Base-by-base conservation (phyloP, 2,113 vertebrate species). In the Symphodus melops region DNA sequence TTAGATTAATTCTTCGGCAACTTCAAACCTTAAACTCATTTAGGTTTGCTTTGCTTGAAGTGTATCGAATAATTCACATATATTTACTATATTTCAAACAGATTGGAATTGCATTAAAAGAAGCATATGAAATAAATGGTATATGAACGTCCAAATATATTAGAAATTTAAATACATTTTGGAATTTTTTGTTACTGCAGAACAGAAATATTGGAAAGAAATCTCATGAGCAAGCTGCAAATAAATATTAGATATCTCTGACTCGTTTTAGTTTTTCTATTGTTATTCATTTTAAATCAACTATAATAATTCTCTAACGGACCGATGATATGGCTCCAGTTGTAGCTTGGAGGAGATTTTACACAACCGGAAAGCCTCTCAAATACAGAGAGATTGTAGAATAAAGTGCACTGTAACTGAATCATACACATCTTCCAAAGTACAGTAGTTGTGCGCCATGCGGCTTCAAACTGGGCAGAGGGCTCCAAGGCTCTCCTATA, bases 321-420 rank as follows among this genome's bases (percentile, higher is more conserved):
- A 49, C 33, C 20, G 12, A 33, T 42, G 13, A n/a, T 20, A 19
- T 55, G 49, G 42, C 65, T 56, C 8, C 46, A 49, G 73, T 52
- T 57, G 55, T 62, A 52, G 36, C 49, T 72, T 66, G 52, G 20
- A 17, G n/a, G 20, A 56, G 52, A 58, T 78, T 39, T 64, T 59
- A 77, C 62, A 60, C 59, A 59, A 58, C 71, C 63, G 58, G 41
- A 62, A 62, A 76, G 68, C 65, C 68, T 71, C 25, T 23, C 46
- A 60, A 74, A 67, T 74, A 65, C 42, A 67, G 60, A 81, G 61
- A 82, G 82, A 76, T 79, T 84, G 85, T 87, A 89, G 79, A 91
- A 86, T 90, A 91, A 92, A 91, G 87, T 92, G 88, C 86, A 80
- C 77, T 63, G 63, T 70, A 75, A 87, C 74, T 61, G 62, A 86